Base-by-base conservation (phyloP, 2,113 vertebrate species). In the Syngnathus floridae region DNA sequence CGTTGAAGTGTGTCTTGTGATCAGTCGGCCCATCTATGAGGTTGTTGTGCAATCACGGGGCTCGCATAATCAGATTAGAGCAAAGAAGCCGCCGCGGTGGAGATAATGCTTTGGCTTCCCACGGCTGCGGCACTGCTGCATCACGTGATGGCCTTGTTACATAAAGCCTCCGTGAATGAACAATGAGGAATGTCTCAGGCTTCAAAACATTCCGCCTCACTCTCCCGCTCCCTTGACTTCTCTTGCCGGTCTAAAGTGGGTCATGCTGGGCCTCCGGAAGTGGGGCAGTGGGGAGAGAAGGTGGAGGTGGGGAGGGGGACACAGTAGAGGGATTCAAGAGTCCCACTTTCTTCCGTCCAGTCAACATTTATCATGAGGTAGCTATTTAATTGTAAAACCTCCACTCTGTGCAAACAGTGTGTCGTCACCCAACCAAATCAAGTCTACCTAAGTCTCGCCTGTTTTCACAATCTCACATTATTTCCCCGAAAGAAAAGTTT, bases 101-200 rank as follows among this genome's bases (percentile, higher is more conserved):
- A 84, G 87, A 85, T 84, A 85, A 84, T 84, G 79, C 83, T 68
- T 66, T 51, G 74, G 80, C 88, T 86, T 85, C 80, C 77, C 84
- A 85, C 79, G 76, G 64, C 84, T 81, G 84, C 83, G 77, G 78
- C 84, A 83, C 75, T 77, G 78, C 83, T 63, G 12, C 64, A 21
- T 90, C 89, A 90, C 82, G 81, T 89, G 88, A 90, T 74, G 73
- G 0, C 67, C 55, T 72, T 45, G 75, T 89, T 90, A 86, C 86
- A 87, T 88, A 90, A 90, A 80, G 73, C 66, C 78, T 77, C 79
- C 82, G 87, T 88, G 86, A 87, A 87, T 87, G 89, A 88, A 89
- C 86, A 90, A 88, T 85, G 85, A 87, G 84, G 84, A 87, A 87
- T 86, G 85, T 85, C 85, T 88, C 80, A 80, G 86, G 81, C 86